phyloP scores from a whole-genome alignment of 2,888 invertebrate genomes.

The Oxyteleia sp. region DNA sequence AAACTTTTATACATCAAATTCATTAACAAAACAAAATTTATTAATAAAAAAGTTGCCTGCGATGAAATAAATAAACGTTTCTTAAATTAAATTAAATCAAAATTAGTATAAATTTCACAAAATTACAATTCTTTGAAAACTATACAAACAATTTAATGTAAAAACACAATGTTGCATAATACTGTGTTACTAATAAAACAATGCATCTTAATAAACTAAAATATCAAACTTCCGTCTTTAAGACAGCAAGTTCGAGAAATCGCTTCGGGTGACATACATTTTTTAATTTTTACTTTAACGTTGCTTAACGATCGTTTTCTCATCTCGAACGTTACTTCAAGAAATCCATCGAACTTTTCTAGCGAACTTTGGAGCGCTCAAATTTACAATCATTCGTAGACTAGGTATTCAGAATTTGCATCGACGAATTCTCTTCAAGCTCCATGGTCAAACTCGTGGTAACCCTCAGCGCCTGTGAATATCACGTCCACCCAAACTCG shows the following conservation, averaged over 20 bases:
- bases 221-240: constrained; percentile 3
- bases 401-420: constrained; percentile 24
- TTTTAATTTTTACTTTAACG: constrained; percentile 7
- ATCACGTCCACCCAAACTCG: constrained; percentile 98
- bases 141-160: not conserved
- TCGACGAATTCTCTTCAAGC: constrained; percentile 76
- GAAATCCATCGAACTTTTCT: not conserved
- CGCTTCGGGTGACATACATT: not conserved
- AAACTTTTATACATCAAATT: too few relatives aligned
- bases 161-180: constrained; percentile 48
- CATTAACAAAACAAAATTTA: constrained; percentile 2
- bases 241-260: too few relatives aligned
- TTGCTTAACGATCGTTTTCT: constrained; percentile 4
- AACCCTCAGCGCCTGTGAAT: constrained; percentile 97
- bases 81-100: not conserved
- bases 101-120: constrained; percentile 23
- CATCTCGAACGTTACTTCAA: not conserved
- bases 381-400: constrained; percentile 27
- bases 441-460: constrained; percentile 90
- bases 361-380: not conserved
- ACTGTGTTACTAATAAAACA: constrained; percentile 39
- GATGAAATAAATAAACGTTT: constrained; percentile 1
- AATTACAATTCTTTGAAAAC: not conserved
- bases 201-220: constrained; percentile 21
- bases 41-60: not conserved